Evolutionary conservation across 2,113 vertebrate genomes (phyloP).

Genomic region (Talpa occidentalis): DNA sequence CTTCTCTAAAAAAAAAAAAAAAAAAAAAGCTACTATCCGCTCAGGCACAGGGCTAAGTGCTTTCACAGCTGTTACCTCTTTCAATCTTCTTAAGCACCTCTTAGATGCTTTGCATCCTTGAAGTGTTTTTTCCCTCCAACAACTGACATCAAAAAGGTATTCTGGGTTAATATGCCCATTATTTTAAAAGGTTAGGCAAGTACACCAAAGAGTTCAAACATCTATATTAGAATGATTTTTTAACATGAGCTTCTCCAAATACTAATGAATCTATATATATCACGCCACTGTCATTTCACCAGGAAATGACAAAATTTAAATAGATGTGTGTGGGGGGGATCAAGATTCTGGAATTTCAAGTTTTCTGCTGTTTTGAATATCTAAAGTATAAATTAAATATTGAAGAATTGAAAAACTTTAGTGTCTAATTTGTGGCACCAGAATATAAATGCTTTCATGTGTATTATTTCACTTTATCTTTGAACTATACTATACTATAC

Average conservation of each 20-base stretch:
- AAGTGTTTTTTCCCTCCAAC: conserved; percentile 9
- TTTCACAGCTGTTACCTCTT: not conserved
- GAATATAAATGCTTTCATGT: not conserved
- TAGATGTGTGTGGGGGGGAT: not conserved
- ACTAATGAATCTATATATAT: not conserved
- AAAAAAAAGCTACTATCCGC: not conserved
- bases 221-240: not conserved
- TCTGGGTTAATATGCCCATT: not conserved
- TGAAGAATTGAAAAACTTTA: not conserved
- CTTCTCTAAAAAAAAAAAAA: not conserved
- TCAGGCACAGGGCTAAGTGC: not conserved
- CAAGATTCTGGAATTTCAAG: not conserved
- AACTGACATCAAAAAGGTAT: not conserved
- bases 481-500: not conserved
- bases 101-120: not conserved
- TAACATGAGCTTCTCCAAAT: not conserved
- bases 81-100: not conserved
- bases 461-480: not conserved
- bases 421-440: not conserved
- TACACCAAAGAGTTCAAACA: not conserved
- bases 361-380: not conserved
- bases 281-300: not conserved
- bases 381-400: not conserved
- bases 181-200: not conserved
- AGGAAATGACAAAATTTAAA: conserved; percentile 21